These are phyloP conservation scores for Galago senegalensis DNA, from an alignment of 2,797 vertebrate species.

Conservation along the genomic window DNA sequence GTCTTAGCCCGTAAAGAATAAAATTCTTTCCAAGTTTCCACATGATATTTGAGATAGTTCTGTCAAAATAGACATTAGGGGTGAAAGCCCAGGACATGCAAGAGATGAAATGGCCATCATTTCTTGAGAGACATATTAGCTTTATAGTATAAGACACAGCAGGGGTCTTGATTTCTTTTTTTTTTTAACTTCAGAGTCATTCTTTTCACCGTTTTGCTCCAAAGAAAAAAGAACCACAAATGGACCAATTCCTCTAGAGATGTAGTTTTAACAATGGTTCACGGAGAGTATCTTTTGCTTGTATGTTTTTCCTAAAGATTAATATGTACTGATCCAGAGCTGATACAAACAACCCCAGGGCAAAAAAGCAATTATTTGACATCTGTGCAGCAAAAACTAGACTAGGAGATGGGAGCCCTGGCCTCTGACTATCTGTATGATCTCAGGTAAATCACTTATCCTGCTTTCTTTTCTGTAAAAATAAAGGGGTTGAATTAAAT, in stretches of 20 bases:
- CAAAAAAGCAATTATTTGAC: slow-evolving; percentile 82
- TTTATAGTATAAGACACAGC: slow-evolving; percentile 40
- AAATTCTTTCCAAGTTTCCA: slow-evolving; percentile 58
- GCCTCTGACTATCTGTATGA: slow-evolving; percentile 76
- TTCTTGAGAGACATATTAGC: slow-evolving; percentile 44
- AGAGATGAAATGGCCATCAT: slow-evolving; percentile 37
- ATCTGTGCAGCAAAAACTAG: slow-evolving; percentile 79
- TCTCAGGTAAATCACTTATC: slow-evolving; percentile 82
- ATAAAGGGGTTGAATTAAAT: slow-evolving; percentile 75
- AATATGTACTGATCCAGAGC: slow-evolving; percentile 69
- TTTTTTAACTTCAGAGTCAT: slow-evolving; percentile 52
- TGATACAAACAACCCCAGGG: slow-evolving; percentile 75
- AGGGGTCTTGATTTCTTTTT: slow-evolving; percentile 34
- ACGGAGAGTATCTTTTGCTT: slow-evolving; percentile 59
- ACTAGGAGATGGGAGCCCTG: slow-evolving; percentile 68
- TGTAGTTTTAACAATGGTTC: not conserved
- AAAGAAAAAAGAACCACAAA: slow-evolving; percentile 61
- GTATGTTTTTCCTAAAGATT: slow-evolving; percentile 70
- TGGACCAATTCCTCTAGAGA: slow-evolving; percentile 63
- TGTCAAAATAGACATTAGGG: slow-evolving; percentile 62
- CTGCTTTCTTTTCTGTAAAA: slow-evolving; percentile 80
- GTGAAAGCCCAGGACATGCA: slow-evolving; percentile 34
- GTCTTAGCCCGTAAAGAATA: slow-evolving; percentile 35
- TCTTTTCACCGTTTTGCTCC: not conserved
- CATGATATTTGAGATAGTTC: slow-evolving; percentile 55